Evolutionary conservation across 2,797 vertebrate genomes (phyloP), one percentile per base, ranked within the genome.

Genomic region (Danio jaintianensis): DNA sequence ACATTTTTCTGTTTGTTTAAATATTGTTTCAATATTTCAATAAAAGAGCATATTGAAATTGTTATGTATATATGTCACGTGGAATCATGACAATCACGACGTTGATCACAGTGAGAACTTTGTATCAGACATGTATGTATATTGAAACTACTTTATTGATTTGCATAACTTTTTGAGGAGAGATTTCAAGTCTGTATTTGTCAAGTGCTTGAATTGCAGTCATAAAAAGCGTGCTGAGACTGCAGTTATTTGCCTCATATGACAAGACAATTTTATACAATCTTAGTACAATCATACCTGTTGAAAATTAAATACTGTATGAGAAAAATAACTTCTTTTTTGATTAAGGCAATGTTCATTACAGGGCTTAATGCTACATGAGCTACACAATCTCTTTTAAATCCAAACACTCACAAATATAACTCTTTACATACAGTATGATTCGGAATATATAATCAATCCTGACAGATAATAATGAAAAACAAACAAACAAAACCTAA

Each of bases 301-400:
- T 67, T 58, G 40, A 29, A 67, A 36, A 77, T 55, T 29, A 66
- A 76, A 76, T 64, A 47, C 7, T 56, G 40, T 45, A 52, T 56
- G 42, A 56, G 40, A 56, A 15, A 45, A 52, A 45, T 18, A n/a
- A 10, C 1, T 3, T 0, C 42, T 43, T 56, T 22, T 53, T 40
- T 36, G 16, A 47, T 58, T 68, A 68, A 77, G 63, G 63, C 40
- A 55, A 76, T 76, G 18, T 7, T 55, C 36, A 53, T 64, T 29
- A 75, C 16, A 53, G 59, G 15, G 22, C 7, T 68, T 50, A 16
- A 56, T 55, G 48, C 40, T 55, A 66, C 61, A 76, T 55, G 9
- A 43, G 20, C 18, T 55, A 45, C 29, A 62, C 6, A 15, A 13
- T 63, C 62, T 13, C 61, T 66, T 43, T 20, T 10, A 48, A 61